Conservation (phyloP, 2,888 invertebrate species). For the Trissolcus japonicus region DNA sequence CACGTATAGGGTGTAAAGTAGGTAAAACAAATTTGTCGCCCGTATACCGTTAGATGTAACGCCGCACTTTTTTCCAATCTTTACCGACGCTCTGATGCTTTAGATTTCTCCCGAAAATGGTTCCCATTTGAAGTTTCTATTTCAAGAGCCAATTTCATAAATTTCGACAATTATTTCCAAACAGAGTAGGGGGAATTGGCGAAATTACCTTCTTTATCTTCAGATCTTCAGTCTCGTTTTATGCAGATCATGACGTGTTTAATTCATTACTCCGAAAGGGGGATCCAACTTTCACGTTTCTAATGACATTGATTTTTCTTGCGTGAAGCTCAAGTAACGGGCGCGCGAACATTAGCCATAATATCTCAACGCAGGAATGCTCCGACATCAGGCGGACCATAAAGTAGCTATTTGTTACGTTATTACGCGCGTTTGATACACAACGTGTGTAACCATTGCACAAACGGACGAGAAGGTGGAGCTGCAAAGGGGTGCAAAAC, state of each 20-base stretch:
- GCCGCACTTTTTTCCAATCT: slow-evolving; percentile 35
- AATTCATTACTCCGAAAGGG: slow-evolving; percentile 25
- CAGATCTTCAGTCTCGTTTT: slow-evolving; percentile 8
- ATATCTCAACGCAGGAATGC: slow-evolving; percentile 65
- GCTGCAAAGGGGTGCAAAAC: slow-evolving; percentile 46
- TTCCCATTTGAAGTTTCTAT: slow-evolving; percentile 1
- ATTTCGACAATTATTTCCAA: too few species aligned
- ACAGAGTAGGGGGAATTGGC: too few species aligned
- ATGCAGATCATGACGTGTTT: slow-evolving; percentile 30
- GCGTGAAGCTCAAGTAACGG: slow-evolving; percentile 63
- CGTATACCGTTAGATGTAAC: slow-evolving; percentile 16
- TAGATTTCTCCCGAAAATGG: slow-evolving; percentile 10
- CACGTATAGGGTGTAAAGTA: slow-evolving; percentile 56
- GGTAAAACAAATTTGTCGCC: slow-evolving; percentile 49
- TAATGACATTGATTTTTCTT: slow-evolving; percentile 53
- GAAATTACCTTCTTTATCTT: too few species aligned
- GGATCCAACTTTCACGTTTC: slow-evolving; percentile 19
- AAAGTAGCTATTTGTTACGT: slow-evolving; percentile 73
- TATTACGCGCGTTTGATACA: slow-evolving; percentile 71
- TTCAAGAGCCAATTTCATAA: slow-evolving; percentile 3
- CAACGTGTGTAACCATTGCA: slow-evolving; percentile 62
- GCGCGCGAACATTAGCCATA: slow-evolving; percentile 68
- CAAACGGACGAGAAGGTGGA: slow-evolving; percentile 48
- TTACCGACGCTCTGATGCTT: slow-evolving; percentile 24
- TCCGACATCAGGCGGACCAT: slow-evolving; percentile 63